These are phyloP conservation scores for Hippoglossus hippoglossus DNA, from an alignment of 2,797 vertebrate species.

Conservation along the genomic window DNA sequence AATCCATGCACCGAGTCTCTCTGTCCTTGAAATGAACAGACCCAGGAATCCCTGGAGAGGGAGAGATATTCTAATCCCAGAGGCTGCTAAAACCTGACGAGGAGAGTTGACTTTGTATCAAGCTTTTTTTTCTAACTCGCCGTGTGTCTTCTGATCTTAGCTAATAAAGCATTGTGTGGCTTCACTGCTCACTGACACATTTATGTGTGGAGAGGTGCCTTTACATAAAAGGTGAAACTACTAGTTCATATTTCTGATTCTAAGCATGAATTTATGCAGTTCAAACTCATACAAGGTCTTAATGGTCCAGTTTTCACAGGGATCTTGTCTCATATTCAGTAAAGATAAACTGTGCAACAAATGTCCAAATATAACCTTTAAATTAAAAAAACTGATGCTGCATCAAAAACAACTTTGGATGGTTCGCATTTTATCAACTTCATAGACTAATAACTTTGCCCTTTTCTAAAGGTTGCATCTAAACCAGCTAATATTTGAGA, in stretches of 20 bases:
- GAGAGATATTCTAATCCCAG: slow-evolving; percentile 69
- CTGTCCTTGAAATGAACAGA: slow-evolving; percentile 78
- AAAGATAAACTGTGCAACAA: slow-evolving; percentile 5
- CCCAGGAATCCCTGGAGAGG: slow-evolving; percentile 61
- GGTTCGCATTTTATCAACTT: slow-evolving; percentile 7
- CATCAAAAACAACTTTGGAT: neutral
- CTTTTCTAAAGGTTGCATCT: slow-evolving; percentile 8
- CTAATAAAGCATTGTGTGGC: slow-evolving; percentile 60
- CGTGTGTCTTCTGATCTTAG: slow-evolving; percentile 40
- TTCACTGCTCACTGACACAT: slow-evolving; percentile 42
- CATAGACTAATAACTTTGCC: neutral
- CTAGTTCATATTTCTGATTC: slow-evolving; percentile 36
- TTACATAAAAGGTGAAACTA: slow-evolving; percentile 32
- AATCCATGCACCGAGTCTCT: slow-evolving; percentile 73
- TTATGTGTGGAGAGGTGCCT: slow-evolving; percentile 35
- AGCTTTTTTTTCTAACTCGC: slow-evolving; percentile 37
- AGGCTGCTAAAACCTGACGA: slow-evolving; percentile 42
- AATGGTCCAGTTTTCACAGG: neutral
- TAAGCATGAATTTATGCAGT: slow-evolving; percentile 18
- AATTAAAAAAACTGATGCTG: slow-evolving; percentile 1
- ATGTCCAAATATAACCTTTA: neutral
- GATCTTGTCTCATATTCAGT: slow-evolving; percentile 3
- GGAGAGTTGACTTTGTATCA: slow-evolving; percentile 48
- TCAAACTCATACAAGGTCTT: slow-evolving; percentile 17
- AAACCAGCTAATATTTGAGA: slow-evolving; percentile 12